These are phyloP conservation scores for Peromyscus eremicus DNA, from an alignment of 2,797 vertebrate genomes.

Conservation along the genomic window DNA sequence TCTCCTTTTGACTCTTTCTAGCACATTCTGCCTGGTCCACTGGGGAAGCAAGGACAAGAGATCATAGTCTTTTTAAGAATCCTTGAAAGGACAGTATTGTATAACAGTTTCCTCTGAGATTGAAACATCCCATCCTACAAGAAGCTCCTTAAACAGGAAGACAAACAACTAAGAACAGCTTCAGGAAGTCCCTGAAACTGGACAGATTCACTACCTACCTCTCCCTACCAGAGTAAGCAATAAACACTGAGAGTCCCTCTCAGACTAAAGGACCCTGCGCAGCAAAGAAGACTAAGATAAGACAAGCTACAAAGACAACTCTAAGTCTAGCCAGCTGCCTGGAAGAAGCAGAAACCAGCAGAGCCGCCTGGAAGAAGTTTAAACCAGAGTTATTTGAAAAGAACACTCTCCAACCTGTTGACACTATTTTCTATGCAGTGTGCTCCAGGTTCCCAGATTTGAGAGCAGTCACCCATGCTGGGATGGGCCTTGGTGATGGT, in stretches of 20 bases:
- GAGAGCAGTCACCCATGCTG: neutral
- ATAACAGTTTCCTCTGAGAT: neutral
- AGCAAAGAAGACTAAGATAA: neutral
- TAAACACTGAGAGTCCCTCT: neutral
- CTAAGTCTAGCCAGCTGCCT: neutral
- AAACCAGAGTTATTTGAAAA: neutral
- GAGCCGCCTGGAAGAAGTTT: neutral
- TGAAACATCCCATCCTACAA: neutral
- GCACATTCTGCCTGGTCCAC: neutral
- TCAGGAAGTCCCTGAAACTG: neutral
- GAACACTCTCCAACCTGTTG: neutral
- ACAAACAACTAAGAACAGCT: neutral
- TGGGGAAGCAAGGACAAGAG: neutral
- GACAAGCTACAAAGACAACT: neutral
- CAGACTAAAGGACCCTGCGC: neutral
- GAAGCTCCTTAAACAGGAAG: neutral
- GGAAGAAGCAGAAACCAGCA: neutral
- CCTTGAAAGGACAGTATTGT: neutral
- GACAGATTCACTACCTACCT: neutral
- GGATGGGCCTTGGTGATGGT: neutral
- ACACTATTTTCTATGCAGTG: neutral
- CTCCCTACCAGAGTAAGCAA: neutral
- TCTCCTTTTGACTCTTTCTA: neutral
- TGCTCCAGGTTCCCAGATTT: neutral
- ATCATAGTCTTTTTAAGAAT: neutral